Base-by-base conservation (phyloP, 2,888 invertebrate genomes). In the Chrysina gloriosa region DNA sequence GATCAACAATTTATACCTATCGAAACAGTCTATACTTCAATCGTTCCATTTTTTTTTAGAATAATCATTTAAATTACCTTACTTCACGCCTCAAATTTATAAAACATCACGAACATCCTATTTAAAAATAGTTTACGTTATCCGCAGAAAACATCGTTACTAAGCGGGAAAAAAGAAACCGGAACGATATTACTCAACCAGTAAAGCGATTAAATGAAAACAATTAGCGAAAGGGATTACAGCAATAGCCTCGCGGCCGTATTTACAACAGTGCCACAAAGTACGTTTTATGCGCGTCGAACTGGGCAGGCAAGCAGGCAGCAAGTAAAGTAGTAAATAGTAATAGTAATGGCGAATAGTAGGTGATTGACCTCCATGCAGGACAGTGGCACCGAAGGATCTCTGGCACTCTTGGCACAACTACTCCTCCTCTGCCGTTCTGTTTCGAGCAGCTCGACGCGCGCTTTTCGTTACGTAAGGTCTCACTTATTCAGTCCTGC, bases 291-390 rank as follows among this genome's bases (percentile, higher is more conserved):
- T 45, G 9, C 45, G 19, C 19, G 21, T 21, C 21, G 21, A 39
- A 39, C 11, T 31, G 19, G 29, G 29, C 29, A 16, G 7, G 19
- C 16, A n/a, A 52, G 31, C 11, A 52, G n/a, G 45, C 21, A 42
- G 58, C 27, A 9, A 31, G 52, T 29, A 29, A 23, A 21, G 27
- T 56, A 61, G 34, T 36, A 67, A 36, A 39, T 61, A 64, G 48
- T 47, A 56, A 65, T 54, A 36, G 47, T 47, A 39, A 52, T 52
- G 36, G 27, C 52, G 14, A 58, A 29, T 54, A 50, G 67, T 70
- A 73, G 81, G 81, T 81, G 78, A 80, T 73, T 79, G 80, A 80
- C 80, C 80, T 72, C 77, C 77, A 80, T 80, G 77, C 78, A 73
- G 80, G 80, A 77, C 80, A 80, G 79, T 79, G 80, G 80, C 80